These are phyloP conservation scores for Fragariocoptes setiger DNA, from an alignment of 1,140 invertebrate genomes.

Conservation along the genomic window DNA sequence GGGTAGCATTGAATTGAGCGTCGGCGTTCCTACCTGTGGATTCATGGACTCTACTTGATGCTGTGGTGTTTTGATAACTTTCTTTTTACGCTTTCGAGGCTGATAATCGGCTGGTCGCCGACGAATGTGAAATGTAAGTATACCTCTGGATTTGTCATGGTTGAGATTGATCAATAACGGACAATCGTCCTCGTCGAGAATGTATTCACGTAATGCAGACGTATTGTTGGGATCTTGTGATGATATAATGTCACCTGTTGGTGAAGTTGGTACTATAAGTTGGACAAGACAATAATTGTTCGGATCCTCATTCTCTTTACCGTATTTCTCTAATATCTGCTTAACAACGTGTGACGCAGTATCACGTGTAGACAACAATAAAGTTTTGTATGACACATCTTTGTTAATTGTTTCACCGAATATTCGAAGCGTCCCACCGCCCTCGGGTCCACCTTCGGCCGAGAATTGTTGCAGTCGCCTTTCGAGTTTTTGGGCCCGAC, in stretches of 20 bases:
- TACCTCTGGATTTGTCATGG: constrained; percentile 28
- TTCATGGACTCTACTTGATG: too few relatives aligned
- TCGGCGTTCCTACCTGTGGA: too few relatives aligned
- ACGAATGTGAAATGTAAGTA: constrained; percentile 73
- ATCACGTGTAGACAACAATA: constrained; percentile 69
- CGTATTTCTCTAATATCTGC: constrained; percentile 92
- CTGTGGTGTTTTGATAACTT: constrained; percentile 21
- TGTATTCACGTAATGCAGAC: constrained; percentile 28
- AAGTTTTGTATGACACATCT: constrained; percentile 91
- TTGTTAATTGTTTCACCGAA: constrained; percentile 82
- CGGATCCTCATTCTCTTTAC: constrained; percentile 53
- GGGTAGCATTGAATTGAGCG: too few relatives aligned
- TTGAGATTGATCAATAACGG: constrained; percentile 43
- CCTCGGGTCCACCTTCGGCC: constrained; percentile 31
- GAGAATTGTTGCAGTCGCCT: constrained; percentile 82
- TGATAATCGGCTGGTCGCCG: constrained; percentile 55
- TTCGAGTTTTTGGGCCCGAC: constrained; percentile 86
- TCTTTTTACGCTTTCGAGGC: constrained; percentile 61
- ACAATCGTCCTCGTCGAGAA: constrained; percentile 84
- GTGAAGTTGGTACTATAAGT: constrained; percentile 19
- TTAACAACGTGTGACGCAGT: constrained; percentile 59
- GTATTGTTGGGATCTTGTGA: constrained; percentile 5
- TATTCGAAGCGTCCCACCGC: constrained; percentile 83
- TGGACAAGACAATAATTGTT: constrained; percentile 73
- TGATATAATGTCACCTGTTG: constrained; percentile 2